These are phyloP conservation scores for Hormaphis cornu DNA, from an alignment of 1,140 invertebrate genomes.

Conservation along the genomic window DNA sequence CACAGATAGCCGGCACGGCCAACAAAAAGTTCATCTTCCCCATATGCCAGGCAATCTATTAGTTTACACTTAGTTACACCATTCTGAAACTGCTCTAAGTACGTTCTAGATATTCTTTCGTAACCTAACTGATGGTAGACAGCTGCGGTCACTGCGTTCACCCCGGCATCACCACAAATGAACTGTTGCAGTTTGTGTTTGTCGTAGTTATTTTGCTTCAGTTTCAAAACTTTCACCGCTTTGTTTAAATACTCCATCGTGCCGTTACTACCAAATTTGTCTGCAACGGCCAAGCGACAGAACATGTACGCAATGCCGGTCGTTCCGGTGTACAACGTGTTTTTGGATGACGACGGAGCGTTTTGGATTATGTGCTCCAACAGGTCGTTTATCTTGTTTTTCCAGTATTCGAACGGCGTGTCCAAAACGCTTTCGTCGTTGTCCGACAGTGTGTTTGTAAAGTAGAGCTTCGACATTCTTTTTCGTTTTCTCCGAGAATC, in stretches of 20 bases:
- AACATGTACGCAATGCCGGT: slow-evolving; percentile 50
- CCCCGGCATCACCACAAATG: not conserved
- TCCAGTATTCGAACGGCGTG: not conserved
- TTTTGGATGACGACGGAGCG: slow-evolving; percentile 39
- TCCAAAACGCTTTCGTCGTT: no score
- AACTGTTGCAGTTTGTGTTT: not conserved
- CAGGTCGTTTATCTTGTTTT: not conserved
- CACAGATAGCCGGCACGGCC: slow-evolving; percentile 69
- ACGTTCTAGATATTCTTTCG: not conserved
- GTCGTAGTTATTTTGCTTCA: not conserved
- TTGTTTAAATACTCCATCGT: not conserved
- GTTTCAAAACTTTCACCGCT: not conserved
- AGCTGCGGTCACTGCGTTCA: not conserved
- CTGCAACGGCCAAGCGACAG: slow-evolving; percentile 46
- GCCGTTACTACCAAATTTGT: not conserved
- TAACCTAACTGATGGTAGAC: not conserved
- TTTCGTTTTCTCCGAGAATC: no score
- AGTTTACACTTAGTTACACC: slow-evolving; percentile 16
- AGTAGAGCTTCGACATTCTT: not conserved
- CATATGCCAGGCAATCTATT: slow-evolving; percentile 54
- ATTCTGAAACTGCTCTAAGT: not conserved
- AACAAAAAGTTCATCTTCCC: slow-evolving; percentile 74
- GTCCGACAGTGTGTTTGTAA: not conserved
- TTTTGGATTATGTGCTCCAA: not conserved
- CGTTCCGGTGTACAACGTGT: slow-evolving; percentile 49